These are phyloP conservation scores for Hylaea fasciaria DNA, from an alignment of 2,888 invertebrate genomes.

Conservation along the genomic window DNA sequence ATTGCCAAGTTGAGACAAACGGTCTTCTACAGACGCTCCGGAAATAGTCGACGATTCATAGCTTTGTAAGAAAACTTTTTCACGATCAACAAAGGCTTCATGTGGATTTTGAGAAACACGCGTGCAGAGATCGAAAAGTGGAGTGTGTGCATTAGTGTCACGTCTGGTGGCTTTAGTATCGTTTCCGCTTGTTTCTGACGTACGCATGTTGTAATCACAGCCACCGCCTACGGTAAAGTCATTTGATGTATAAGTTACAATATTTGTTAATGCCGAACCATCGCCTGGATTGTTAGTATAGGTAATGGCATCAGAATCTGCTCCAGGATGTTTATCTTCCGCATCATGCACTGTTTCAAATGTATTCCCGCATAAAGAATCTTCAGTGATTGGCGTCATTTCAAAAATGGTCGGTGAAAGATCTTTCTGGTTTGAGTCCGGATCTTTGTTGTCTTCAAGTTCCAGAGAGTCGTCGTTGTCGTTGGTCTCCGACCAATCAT, in stretches of 20 bases:
- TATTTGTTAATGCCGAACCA: conserved; percentile 21
- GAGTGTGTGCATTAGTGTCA: conserved; percentile 37
- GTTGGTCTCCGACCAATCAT: conserved; percentile 70
- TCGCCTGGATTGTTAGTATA: conserved; percentile 5
- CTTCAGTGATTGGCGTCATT: conserved; percentile 69
- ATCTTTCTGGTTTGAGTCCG: conserved; percentile 68
- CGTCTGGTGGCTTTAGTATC: conserved; percentile 47
- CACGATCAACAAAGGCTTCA: not conserved
- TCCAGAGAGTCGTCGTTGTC: conserved; percentile 77
- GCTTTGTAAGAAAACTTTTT: not conserved
- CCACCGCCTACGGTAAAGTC: conserved; percentile 80
- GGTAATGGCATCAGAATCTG: not conserved
- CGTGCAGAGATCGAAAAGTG: not conserved
- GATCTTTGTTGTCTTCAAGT: conserved; percentile 61
- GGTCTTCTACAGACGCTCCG: conserved; percentile 86
- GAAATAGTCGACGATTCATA: conserved; percentile 85
- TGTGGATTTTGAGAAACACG: no score
- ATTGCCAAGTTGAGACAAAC: conserved; percentile 66
- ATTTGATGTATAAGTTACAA: conserved; percentile 84
- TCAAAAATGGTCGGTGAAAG: conserved; percentile 71
- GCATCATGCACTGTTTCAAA: conserved; percentile 7
- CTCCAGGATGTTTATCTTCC: conserved; percentile 4
- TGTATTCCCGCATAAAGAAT: conserved; percentile 58
- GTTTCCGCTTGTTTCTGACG: conserved; percentile 59
- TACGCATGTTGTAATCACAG: conserved; percentile 51